Conservation (phyloP, 2,113 vertebrate species). For the Hyla sarda region DNA sequence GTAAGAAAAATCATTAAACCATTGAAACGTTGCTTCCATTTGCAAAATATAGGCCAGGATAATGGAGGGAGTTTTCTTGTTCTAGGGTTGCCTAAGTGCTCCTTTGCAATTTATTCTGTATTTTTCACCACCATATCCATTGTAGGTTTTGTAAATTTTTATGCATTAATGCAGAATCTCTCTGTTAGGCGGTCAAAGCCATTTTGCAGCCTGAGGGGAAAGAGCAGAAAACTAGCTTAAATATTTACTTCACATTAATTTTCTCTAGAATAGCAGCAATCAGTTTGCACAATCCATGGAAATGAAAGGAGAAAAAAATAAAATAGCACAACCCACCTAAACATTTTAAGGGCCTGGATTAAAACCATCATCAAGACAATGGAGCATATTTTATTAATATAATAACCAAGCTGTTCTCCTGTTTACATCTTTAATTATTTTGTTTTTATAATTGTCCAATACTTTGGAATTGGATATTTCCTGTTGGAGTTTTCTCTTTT, state of each 20-base stretch:
- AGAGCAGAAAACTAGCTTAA: neutral
- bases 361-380: neutral
- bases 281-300: neutral
- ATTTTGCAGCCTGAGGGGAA: neutral
- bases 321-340: neutral
- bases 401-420: neutral
- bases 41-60: slow-evolving; percentile 49
- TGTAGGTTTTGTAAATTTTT: neutral
- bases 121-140: neutral
- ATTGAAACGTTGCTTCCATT: slow-evolving; percentile 54
- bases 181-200: neutral
- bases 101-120: neutral
- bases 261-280: neutral
- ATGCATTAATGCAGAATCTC: slow-evolving; percentile 5
- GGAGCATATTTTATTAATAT: neutral
- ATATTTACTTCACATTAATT: neutral
- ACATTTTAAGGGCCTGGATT: neutral
- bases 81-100: slow-evolving; percentile 1
- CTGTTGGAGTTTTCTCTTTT: too few relatives aligned
- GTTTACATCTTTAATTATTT: neutral
- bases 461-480: too few relatives aligned
- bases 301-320: neutral
- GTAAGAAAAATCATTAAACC: slow-evolving; percentile 58
- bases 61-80: slow-evolving; percentile 22
- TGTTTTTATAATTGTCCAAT: neutral